Evolutionary conservation across 2,888 invertebrate genomes (phyloP).

Genomic region (Ormyrus thymus): DNA sequence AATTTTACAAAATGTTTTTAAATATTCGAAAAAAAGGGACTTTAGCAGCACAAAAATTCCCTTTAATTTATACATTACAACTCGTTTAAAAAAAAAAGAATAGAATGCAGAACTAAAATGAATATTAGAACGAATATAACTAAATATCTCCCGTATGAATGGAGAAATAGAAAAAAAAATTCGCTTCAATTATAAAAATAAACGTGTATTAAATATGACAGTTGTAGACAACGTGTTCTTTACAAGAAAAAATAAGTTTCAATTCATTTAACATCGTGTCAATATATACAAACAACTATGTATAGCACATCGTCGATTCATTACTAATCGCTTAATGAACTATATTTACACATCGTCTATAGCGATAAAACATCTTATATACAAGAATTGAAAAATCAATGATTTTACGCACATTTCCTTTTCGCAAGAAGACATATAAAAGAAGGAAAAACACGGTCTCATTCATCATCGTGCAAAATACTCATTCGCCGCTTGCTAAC

Average conservation of each 20-base stretch:
- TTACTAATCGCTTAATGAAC: slow-evolving; percentile 27
- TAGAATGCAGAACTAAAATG: too few species aligned
- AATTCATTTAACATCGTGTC: slow-evolving; percentile 1
- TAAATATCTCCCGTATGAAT: too few species aligned
- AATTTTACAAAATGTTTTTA: too few species aligned
- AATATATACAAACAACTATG: slow-evolving; percentile 17
- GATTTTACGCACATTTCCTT: slow-evolving; percentile 14
- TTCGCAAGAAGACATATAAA: slow-evolving; percentile 20
- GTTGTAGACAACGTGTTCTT: neutral
- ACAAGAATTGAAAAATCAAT: slow-evolving; percentile 36
- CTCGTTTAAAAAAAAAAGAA: too few species aligned
- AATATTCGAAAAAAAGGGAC: too few species aligned
- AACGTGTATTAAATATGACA: too few species aligned
- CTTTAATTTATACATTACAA: too few species aligned
- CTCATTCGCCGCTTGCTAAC: slow-evolving; percentile 3
- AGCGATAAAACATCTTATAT: slow-evolving; percentile 40
- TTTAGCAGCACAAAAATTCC: too few species aligned
- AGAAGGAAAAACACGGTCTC: neutral
- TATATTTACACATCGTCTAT: slow-evolving; percentile 41
- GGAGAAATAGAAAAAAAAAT: too few species aligned
- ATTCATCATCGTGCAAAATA: slow-evolving; percentile 33
- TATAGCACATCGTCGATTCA: slow-evolving; percentile 13
- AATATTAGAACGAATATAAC: too few species aligned
- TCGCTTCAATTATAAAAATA: too few species aligned
- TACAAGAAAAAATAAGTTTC: slow-evolving; percentile 49